phyloP scores from a whole-genome alignment of 1,140 invertebrate species.

The Charaxes varanes region DNA sequence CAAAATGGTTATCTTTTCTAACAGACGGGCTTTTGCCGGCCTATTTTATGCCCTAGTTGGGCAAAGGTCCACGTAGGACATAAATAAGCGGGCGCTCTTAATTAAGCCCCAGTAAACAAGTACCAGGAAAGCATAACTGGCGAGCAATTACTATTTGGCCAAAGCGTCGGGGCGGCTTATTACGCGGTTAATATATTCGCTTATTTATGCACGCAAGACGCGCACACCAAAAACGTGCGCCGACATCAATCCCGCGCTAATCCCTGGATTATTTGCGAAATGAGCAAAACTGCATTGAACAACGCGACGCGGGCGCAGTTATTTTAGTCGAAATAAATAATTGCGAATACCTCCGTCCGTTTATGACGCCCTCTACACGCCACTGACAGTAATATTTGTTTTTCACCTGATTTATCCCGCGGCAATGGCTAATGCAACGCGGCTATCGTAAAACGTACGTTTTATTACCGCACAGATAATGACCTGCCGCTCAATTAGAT shows the following conservation, averaged over 20 bases:
- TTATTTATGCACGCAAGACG: conserved; percentile 48
- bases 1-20: conserved; percentile 18
- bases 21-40: conserved; percentile 15
- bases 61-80: conserved; percentile 20
- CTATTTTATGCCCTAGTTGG: conserved; percentile 16
- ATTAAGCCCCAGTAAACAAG: conserved; percentile 37
- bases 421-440: conserved; percentile 25
- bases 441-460: conserved; percentile 37
- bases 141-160: conserved; percentile 40
- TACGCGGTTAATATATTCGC: conserved; percentile 34
- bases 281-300: conserved; percentile 58
- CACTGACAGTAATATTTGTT: conserved; percentile 50
- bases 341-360: conserved; percentile 41
- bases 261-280: conserved; percentile 55
- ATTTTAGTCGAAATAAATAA: conserved; percentile 57
- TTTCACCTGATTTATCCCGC: conserved; percentile 48
- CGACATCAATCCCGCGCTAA: conserved; percentile 53
- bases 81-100: conserved; percentile 27
- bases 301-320: conserved; percentile 41
- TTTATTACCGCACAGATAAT: conserved; percentile 44
- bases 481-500: conserved; percentile 42
- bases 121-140: conserved; percentile 43
- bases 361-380: conserved; percentile 44
- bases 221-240: conserved; percentile 34
- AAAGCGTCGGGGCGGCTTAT: conserved; percentile 28